Evolutionary conservation across 1,140 invertebrate species (phyloP).

Genomic region (Drosophila parabipectinata): DNA sequence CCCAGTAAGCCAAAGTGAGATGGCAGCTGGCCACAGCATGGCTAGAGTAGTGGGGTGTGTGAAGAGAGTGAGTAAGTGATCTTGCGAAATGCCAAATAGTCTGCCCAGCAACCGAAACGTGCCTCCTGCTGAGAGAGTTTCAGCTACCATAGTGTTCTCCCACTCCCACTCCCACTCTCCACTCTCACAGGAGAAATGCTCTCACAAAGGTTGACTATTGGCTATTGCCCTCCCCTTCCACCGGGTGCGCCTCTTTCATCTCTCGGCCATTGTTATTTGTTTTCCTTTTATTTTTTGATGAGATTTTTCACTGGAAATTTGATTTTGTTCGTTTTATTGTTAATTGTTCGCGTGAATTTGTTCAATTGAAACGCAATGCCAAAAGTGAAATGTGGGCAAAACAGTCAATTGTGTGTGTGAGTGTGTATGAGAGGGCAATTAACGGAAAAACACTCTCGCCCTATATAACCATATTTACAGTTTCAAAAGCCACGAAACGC

Average conservation of each 20-base stretch:
- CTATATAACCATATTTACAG: conserved; percentile 4
- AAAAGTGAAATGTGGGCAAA: conserved; percentile 82
- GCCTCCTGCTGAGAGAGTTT: too few species aligned
- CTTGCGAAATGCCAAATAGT: conserved; percentile 60
- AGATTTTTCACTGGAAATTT: conserved; percentile 67
- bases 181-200: conserved; percentile 11
- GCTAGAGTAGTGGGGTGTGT: neutral
- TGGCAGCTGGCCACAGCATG: conserved; percentile 17
- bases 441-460: conserved; percentile 17
- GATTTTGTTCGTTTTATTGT: conserved; percentile 68
- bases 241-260: conserved; percentile 15
- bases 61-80: conserved; percentile 7
- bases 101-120: conserved; percentile 18
- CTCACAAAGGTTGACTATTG: conserved; percentile 21
- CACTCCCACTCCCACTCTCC: neutral
- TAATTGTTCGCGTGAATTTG: conserved; percentile 83
- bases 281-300: conserved; percentile 30
- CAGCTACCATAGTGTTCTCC: neutral
- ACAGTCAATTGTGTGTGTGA: conserved; percentile 61
- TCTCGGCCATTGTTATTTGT: conserved; percentile 38
- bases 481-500: conserved; percentile 21
- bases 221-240: conserved; percentile 1
- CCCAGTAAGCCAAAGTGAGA: conserved; percentile 23
- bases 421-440: conserved; percentile 21
- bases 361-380: conserved; percentile 80